A percentile compares a stretch with the other conserved stretches of the same genome.
phyloP scores from a whole-genome alignment of 1,140 invertebrate genomes.

The Eciton burchellii region DNA sequence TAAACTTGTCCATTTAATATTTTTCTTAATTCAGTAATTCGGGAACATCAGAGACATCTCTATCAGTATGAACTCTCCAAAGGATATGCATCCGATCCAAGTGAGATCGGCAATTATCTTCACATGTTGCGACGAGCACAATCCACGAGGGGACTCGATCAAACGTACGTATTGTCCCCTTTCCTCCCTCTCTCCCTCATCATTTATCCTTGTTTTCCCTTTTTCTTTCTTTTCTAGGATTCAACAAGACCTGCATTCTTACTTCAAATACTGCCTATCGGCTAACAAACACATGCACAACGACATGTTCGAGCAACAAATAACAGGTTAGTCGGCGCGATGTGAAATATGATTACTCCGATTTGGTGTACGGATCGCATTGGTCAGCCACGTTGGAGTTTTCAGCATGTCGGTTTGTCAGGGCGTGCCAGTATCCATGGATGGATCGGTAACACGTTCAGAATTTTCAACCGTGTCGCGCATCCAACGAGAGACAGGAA shows the following conservation, averaged over 20 bases:
- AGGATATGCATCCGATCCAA: conserved; percentile 14
- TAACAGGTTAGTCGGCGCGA: conserved; percentile 69
- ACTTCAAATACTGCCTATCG: conserved; percentile 43
- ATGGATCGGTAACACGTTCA: conserved; percentile 76
- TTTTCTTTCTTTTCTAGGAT: neutral
- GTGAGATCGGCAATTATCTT: conserved; percentile 7
- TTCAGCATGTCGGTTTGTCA: conserved; percentile 73
- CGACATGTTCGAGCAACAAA: conserved; percentile 54
- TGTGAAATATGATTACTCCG: conserved; percentile 77
- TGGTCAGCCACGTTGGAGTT: conserved; percentile 71
- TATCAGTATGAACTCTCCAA: no score
- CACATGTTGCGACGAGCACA: neutral
- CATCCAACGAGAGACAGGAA: conserved; percentile 62
- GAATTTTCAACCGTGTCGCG: conserved; percentile 79
- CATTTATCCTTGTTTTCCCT: no score
- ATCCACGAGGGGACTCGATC: neutral
- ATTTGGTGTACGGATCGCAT: conserved; percentile 72
- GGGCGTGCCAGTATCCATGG: conserved; percentile 63
- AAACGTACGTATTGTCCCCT: conserved; percentile 11
- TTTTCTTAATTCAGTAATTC: no score
- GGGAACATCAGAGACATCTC: no score
- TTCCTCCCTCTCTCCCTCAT: no score
- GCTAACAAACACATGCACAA: conserved; percentile 32
- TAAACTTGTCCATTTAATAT: no score
- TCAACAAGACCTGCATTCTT: conserved; percentile 28